Evolutionary conservation across 2,888 invertebrate genomes (phyloP), one percentile per base, ranked within the genome.

Genomic region (Heteromyza rotundicornis): DNA sequence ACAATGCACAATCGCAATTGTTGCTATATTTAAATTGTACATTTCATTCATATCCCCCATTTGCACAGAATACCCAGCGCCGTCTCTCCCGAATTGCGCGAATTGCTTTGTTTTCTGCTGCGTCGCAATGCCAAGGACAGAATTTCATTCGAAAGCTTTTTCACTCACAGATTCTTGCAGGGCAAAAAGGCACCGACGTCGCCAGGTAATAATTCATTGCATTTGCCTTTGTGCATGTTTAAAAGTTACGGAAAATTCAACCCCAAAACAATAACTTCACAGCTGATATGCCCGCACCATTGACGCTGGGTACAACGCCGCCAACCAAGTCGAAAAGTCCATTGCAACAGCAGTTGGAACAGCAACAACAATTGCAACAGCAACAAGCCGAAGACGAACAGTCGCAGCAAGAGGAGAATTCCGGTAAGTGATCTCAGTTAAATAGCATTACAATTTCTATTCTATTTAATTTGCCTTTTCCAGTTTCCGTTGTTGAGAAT

Each of bases 81-180:
- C 69, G 98, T 98, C 12, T 98, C 98, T 63, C 87, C 90, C 14
- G 94, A 96, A 78, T 85, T 99, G 67, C 89, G 91, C 72, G 93
- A 94, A 83, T 87, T 99, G 68, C 86, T 99, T 66, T 87, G 90
- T 79, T 91, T 94, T 51, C 86, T 99, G 64, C 85, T 99, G 72
- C 92, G 95, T 71, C 89, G 98, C 68, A 97, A 95, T 84, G 92
- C 98, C 53, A 90, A 91, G 78, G 98, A 99, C 81, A 88, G 99
- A 70, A 95, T 99, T 87, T 92, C 95, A 65, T 99, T 98, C 84
- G 95, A 96, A 77, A 90, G 90, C 66, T 98, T 99, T 86, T 98
- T 98, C 86, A 90, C 89, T 80, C 98, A 99, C 84, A 89, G 92
- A 53, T 99, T 98, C 85, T 85, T 94, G 69, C 90, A 91, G 80